Percentiles rank a stretch among this genome's conserved stretches.
Evolutionary conservation across 2,888 invertebrate genomes (phyloP).

Genomic region (Cosmopolites sordidus): DNA sequence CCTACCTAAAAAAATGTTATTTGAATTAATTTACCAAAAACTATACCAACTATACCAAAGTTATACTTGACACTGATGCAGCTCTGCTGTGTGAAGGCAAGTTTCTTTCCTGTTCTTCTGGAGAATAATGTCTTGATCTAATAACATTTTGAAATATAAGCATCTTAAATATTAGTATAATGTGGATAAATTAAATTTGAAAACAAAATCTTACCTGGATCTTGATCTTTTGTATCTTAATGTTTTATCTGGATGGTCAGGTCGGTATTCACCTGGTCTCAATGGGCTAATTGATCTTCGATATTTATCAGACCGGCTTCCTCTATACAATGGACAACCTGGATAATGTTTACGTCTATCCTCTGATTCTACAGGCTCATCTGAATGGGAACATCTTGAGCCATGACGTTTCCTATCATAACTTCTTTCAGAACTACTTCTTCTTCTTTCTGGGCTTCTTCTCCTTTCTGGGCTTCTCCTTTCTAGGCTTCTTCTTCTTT

Average conservation of each 20-base stretch:
- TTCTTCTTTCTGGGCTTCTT: conserved; percentile 6
- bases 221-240: conserved; percentile 13
- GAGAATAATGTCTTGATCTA: neutral
- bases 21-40: no score
- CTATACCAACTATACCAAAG: no score
- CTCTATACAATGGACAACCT: conserved; percentile 6
- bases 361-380: neutral
- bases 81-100: conserved; percentile 3
- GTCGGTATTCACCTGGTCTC: conserved; percentile 29
- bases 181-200: neutral
- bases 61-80: conserved; percentile 1
- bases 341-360: conserved; percentile 1
- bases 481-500: conserved; percentile 2
- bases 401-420: no score
- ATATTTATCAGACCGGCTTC: neutral
- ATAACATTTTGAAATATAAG: neutral
- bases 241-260: conserved; percentile 28
- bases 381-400: neutral
- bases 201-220: neutral
- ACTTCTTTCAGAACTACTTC: neutral
- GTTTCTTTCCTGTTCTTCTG: neutral
- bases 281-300: conserved; percentile 24
- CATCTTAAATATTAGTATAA: no score
- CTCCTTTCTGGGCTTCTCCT: conserved; percentile 3
- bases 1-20: neutral